These are phyloP conservation scores for Lutjanus campechanus DNA, from an alignment of 2,797 vertebrate species.

Conservation along the genomic window DNA sequence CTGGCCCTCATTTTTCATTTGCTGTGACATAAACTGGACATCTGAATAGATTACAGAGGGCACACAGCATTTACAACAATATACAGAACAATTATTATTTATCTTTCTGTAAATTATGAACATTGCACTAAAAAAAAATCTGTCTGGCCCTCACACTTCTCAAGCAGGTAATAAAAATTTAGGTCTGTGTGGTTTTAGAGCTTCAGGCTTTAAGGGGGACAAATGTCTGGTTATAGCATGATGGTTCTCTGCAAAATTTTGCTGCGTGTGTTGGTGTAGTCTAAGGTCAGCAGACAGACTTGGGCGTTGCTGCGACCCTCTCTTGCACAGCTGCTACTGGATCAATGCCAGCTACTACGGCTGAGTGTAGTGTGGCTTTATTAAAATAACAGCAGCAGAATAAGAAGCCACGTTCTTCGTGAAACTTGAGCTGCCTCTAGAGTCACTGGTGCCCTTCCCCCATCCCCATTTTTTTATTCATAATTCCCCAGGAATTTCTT, in stretches of 20 bases:
- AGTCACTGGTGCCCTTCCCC: conserved; percentile 54
- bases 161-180: neutral
- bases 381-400: conserved; percentile 78
- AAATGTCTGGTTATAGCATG: conserved; percentile 12
- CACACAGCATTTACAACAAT: neutral
- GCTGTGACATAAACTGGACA: conserved; percentile 2
- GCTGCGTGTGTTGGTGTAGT: conserved; percentile 37
- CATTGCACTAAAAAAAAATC: neutral
- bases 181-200: conserved; percentile 23
- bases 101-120: neutral
- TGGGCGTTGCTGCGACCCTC: conserved; percentile 57
- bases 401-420: conserved; percentile 66
- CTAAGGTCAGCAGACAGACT: conserved; percentile 69
- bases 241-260: conserved; percentile 32
- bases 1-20: neutral
- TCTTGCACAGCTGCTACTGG: conserved; percentile 67
- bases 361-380: conserved; percentile 65
- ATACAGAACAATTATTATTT: neutral
- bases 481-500: conserved; percentile 75
- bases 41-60: too few relatives aligned
- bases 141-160: neutral
- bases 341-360: conserved; percentile 52
- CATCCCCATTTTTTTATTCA: conserved; percentile 41
- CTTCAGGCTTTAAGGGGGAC: neutral
- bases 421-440: conserved; percentile 61